Percentiles rank a stretch among this genome's conserved stretches.
Conservation (phyloP, 2,113 vertebrate genomes). For the Daboia siamensis region DNA sequence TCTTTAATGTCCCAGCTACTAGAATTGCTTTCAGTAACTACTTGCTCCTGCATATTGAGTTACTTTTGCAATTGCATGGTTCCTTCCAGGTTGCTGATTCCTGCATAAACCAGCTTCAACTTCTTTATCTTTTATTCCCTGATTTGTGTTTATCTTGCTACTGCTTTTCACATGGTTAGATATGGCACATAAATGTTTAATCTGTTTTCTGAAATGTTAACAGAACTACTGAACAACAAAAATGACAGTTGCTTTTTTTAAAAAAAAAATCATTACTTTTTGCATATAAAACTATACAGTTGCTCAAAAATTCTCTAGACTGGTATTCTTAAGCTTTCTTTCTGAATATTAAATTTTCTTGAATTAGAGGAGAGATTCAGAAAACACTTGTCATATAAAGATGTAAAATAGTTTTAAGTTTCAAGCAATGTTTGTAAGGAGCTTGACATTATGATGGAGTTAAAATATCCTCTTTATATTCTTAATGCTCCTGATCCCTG, state of each 20-base stretch:
- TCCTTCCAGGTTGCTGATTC: not conserved
- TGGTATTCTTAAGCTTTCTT: not conserved
- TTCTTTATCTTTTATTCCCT: not conserved
- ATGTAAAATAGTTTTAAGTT: not conserved
- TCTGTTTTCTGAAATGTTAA: not conserved
- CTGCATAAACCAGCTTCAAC: slow-evolving; percentile 12
- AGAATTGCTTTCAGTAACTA: slow-evolving; percentile 28
- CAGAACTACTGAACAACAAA: not conserved
- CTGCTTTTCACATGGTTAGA: not conserved
- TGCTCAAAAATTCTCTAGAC: not conserved
- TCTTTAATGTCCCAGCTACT: not conserved
- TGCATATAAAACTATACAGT: not conserved
- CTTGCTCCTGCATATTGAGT: not conserved
- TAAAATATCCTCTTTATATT: not conserved
- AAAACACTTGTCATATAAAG: not conserved
- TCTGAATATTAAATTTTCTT: not conserved
- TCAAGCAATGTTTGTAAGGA: not conserved
- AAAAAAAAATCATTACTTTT: no score
- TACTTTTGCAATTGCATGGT: not conserved
- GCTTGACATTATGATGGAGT: not conserved
- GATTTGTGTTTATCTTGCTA: not conserved
- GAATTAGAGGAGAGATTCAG: not conserved
- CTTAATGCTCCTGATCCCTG: not conserved
- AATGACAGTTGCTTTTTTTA: not conserved
- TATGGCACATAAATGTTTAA: not conserved